Percentiles rank a stretch among this genome's conserved stretches.
phyloP scores from a whole-genome alignment of 1,140 invertebrate species.

The Hestina assimilis region DNA sequence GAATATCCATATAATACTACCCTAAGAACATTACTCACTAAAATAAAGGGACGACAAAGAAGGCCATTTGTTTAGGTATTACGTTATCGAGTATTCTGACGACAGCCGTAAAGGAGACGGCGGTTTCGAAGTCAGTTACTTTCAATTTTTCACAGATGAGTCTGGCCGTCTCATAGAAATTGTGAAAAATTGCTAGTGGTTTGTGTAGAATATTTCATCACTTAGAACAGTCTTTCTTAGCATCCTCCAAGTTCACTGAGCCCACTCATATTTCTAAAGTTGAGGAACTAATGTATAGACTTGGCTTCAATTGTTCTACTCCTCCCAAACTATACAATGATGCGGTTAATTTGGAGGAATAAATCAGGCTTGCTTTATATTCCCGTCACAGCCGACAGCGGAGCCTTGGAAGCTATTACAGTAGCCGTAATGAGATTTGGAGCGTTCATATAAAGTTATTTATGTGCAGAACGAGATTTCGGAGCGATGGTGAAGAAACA shows the following conservation, averaged over 20 bases:
- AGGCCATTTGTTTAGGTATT: slow-evolving; percentile 74
- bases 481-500: slow-evolving; percentile 7
- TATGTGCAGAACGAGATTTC: slow-evolving; percentile 65
- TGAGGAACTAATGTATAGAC: not conserved
- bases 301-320: slow-evolving; percentile 21
- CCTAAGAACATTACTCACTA: slow-evolving; percentile 51
- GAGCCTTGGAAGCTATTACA: slow-evolving; percentile 72
- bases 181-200: slow-evolving; percentile 29
- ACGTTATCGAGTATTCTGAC: slow-evolving; percentile 54
- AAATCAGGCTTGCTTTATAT: slow-evolving; percentile 73
- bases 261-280: not conserved
- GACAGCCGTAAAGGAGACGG: slow-evolving; percentile 38
- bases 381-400: slow-evolving; percentile 68
- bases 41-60: slow-evolving; percentile 64
- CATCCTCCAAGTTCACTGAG: not conserved
- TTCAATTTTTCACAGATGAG: slow-evolving; percentile 53
- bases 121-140: slow-evolving; percentile 35
- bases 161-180: slow-evolving; percentile 36
- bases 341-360: slow-evolving; percentile 68
- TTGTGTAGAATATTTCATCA: not conserved
- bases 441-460: slow-evolving; percentile 75
- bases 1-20: slow-evolving; percentile 6
- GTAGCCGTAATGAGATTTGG: slow-evolving; percentile 74
- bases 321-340: slow-evolving; percentile 46
- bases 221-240: not conserved